These are phyloP conservation scores for Hanleya hanleyi DNA, from an alignment of 2,888 invertebrate genomes.

Conservation along the genomic window DNA sequence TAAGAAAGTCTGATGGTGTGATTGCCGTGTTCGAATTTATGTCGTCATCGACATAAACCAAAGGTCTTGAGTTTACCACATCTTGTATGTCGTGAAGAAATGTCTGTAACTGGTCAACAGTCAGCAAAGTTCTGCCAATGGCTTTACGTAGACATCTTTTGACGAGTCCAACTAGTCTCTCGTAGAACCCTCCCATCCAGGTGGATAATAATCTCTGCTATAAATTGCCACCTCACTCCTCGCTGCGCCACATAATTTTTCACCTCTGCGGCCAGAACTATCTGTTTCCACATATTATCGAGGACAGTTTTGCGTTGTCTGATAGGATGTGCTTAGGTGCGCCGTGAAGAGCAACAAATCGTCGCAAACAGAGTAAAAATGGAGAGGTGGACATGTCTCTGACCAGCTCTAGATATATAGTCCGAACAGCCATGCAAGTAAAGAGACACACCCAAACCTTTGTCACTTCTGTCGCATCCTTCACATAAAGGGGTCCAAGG, in stretches of 20 bases:
- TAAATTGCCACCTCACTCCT: constrained; percentile 20
- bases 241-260: constrained; percentile 3
- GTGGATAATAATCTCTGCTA: constrained; percentile 19
- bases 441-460: constrained; percentile 28
- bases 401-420: constrained; percentile 20
- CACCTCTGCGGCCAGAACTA: neutral
- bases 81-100: constrained; percentile 18
- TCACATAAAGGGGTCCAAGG: neutral
- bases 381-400: constrained; percentile 16
- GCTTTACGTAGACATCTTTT: constrained; percentile 20
- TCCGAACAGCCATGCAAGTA: constrained; percentile 18
- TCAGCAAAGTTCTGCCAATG: constrained; percentile 16
- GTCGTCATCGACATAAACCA: constrained; percentile 25
- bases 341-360: neutral
- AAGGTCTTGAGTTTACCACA: constrained; percentile 24
- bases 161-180: no score
- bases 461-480: neutral
- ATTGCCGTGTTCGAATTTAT: constrained; percentile 22
- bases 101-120: constrained; percentile 22
- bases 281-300: neutral
- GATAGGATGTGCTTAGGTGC: neutral
- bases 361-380: neutral
- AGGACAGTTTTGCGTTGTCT: constrained; percentile 18
- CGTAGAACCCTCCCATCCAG: no score
- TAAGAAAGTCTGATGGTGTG: neutral